Percentiles rank a stretch among this genome's conserved stretches.
phyloP scores from a whole-genome alignment of 1,140 invertebrate genomes.

The Theocolax elegans region DNA sequence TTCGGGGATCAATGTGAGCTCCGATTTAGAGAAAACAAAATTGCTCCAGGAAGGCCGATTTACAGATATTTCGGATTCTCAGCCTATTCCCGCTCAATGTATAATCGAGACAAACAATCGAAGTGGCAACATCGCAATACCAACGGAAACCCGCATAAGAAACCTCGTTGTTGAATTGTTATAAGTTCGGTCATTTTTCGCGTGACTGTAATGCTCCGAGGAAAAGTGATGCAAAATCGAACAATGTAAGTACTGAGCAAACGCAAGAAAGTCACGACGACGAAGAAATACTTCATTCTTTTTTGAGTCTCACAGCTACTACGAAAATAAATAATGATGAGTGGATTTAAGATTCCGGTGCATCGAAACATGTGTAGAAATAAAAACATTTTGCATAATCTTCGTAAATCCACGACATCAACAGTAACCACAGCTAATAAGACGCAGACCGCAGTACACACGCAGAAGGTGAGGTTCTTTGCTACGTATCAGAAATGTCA shows the following conservation, averaged over 20 bases:
- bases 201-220: not conserved
- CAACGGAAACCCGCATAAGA: too few relatives aligned
- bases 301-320: too few relatives aligned
- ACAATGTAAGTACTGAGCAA: too few relatives aligned
- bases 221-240: not conserved
- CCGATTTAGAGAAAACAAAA: slow-evolving; percentile 22
- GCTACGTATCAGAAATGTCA: slow-evolving; percentile 48
- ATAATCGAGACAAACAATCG: too few relatives aligned
- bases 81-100: not conserved
- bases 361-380: not conserved
- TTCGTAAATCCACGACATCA: not conserved
- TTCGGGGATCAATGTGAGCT: not conserved
- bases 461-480: slow-evolving; percentile 41
- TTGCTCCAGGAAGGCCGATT: slow-evolving; percentile 17
- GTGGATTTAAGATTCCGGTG: not conserved
- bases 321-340: not conserved
- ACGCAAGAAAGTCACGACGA: too few relatives aligned
- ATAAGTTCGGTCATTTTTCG: slow-evolving; percentile 1
- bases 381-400: not conserved
- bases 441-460: not conserved
- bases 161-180: not conserved
- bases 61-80: too few relatives aligned
- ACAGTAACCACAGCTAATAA: not conserved
- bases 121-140: too few relatives aligned
- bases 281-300: too few relatives aligned